A percentile compares a stretch with the other conserved stretches of the same genome.
Evolutionary conservation across 37 sponge, comb jelly and placozoan species (phyloP).

Genomic region (Aplysina aerophoba): DNA sequence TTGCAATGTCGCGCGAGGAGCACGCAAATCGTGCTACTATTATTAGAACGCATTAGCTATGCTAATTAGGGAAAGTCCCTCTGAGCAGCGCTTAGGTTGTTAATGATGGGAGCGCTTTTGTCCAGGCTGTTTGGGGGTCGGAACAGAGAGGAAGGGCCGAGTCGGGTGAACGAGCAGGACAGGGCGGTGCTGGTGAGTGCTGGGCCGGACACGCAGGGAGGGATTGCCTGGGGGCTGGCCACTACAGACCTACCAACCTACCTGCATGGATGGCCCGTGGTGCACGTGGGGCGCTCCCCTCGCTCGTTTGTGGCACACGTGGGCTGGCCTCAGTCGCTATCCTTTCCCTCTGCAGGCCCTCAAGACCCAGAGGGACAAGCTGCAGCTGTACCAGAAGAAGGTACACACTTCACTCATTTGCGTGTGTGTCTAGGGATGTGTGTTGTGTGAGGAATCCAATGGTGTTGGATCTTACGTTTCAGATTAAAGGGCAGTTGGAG

Average conservation of each 20-base stretch:
- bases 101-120: constrained; percentile 31
- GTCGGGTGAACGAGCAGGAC: constrained; percentile 92
- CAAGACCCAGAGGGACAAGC: constrained; percentile 89
- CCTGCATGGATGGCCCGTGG: no score
- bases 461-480: not conserved
- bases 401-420: constrained; percentile 32
- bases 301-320: no score
- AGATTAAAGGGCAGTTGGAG: constrained; percentile 77
- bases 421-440: not conserved
- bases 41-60: not conserved
- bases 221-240: no score
- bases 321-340: no score
- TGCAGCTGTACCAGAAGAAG: constrained; percentile 94
- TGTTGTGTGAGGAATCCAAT: not conserved
- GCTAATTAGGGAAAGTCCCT: constrained; percentile 4
- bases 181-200: constrained; percentile 85
- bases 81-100: not conserved
- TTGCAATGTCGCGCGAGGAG: not conserved
- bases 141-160: not conserved
- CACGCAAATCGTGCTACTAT: not conserved
- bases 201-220: not conserved
- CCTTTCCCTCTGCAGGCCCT: constrained; percentile 57
- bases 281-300: no score
- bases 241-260: no score
- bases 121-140: constrained; percentile 8